A percentile compares a stretch with the other conserved stretches of the same genome.
Evolutionary conservation across 2,888 invertebrate genomes (phyloP).

Genomic region (Mylabris sibirica): DNA sequence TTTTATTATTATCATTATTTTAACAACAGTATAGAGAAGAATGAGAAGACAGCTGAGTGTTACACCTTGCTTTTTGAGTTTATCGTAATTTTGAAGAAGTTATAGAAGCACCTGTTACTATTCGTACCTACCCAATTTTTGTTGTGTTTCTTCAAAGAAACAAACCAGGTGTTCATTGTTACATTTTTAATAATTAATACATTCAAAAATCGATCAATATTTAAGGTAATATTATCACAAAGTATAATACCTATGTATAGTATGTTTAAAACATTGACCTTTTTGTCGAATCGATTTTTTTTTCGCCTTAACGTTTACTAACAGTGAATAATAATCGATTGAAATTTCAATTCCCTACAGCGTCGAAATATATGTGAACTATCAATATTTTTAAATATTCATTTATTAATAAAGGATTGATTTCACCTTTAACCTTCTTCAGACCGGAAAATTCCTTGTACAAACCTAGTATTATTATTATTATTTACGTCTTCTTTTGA

Average conservation of each 20-base stretch:
- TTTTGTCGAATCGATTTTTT: too few relatives aligned
- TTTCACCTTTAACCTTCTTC: constrained; percentile 9
- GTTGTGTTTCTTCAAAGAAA: constrained; percentile 17
- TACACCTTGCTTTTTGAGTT: constrained; percentile 25
- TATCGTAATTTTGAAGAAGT: constrained; percentile 17
- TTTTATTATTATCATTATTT: not conserved
- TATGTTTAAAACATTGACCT: not conserved
- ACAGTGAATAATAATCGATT: not conserved
- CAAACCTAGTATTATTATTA: constrained; percentile 4
- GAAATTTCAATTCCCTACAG: not conserved
- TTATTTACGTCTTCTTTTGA: constrained; percentile 12
- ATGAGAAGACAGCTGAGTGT: constrained; percentile 26
- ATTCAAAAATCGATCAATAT: not conserved
- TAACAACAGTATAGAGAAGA: not conserved
- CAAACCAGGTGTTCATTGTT: constrained; percentile 25
- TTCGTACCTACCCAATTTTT: constrained; percentile 11
- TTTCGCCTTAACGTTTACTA: too few relatives aligned
- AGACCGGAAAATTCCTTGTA: not conserved
- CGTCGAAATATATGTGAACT: not conserved
- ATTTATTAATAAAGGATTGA: not conserved
- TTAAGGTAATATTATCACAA: too few relatives aligned
- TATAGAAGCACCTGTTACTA: constrained; percentile 25
- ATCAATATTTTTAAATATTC: not conserved
- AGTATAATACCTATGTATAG: too few relatives aligned
- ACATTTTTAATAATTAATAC: not conserved